A percentile compares a stretch with the other conserved stretches of the same genome.
Evolutionary conservation across 2,797 vertebrate genomes (phyloP).

Genomic region (Cheirogaleus major): DNA sequence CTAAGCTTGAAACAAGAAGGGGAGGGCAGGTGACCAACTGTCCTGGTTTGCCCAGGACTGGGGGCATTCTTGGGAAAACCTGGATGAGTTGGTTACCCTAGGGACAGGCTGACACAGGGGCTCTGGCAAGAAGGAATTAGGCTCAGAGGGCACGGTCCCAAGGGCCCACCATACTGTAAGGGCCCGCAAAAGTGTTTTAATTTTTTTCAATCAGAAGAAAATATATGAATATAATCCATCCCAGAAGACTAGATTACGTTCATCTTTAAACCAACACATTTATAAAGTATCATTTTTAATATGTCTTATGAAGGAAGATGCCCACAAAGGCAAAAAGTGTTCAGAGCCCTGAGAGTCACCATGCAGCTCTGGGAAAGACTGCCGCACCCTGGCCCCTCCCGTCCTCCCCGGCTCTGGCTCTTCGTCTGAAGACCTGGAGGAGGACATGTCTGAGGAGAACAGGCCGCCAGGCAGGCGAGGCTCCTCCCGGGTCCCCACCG

Average conservation of each 20-base stretch:
- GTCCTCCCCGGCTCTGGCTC: neutral
- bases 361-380: neutral
- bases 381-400: fast-evolving
- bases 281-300: neutral
- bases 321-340: neutral
- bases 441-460: neutral
- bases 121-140: neutral
- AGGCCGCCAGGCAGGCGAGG: conserved; percentile 41
- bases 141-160: fast-evolving
- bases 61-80: neutral
- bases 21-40: fast-evolving
- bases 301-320: neutral
- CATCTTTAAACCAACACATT: neutral
- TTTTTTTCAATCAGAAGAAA: neutral
- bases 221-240: neutral
- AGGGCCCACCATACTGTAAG: neutral
- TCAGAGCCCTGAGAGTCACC: neutral
- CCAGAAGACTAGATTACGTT: neutral
- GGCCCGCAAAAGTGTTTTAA: neutral
- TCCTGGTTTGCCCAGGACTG: neutral
- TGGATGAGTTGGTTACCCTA: neutral
- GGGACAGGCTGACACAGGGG: neutral
- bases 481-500: conserved; percentile 23
- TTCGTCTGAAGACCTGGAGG: neutral
- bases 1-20: neutral